A percentile compares a stretch with the other conserved stretches of the same genome.
Evolutionary conservation across 1,140 invertebrate genomes (phyloP).

Genomic region (Apis mellifera): DNA sequence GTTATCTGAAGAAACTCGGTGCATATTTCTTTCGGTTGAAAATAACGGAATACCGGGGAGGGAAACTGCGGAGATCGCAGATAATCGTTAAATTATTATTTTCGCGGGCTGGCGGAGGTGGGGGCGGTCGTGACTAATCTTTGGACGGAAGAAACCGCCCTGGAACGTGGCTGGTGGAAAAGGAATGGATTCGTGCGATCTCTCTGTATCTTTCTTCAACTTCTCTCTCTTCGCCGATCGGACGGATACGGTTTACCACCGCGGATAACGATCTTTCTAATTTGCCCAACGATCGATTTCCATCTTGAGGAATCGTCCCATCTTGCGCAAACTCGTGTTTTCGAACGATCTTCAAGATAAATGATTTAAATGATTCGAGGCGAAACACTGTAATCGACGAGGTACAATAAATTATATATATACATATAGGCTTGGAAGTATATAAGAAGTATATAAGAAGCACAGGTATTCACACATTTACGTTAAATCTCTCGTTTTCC

Average conservation of each 20-base stretch:
- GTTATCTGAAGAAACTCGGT: slow-evolving; percentile 33
- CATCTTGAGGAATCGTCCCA: too few species aligned
- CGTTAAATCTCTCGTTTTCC: too few species aligned
- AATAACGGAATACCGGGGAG: slow-evolving; percentile 55
- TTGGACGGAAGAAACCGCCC: slow-evolving; percentile 40
- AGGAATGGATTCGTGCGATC: slow-evolving; percentile 7
- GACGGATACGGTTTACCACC: not conserved
- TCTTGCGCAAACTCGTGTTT: too few species aligned
- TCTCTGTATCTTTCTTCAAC: not conserved
- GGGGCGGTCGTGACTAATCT: slow-evolving; percentile 60
- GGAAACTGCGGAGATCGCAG: slow-evolving; percentile 54
- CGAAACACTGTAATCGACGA: too few species aligned
- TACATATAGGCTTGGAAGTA: too few species aligned
- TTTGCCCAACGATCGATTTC: slow-evolving; percentile 7
- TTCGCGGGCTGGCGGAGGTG: slow-evolving; percentile 51
- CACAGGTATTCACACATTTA: too few species aligned
- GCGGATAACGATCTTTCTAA: slow-evolving; percentile 29
- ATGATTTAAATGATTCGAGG: too few species aligned
- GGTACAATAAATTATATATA: too few species aligned
- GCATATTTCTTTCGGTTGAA: slow-evolving; percentile 47
- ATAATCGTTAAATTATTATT: slow-evolving; percentile 75
- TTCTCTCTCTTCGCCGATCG: not conserved
- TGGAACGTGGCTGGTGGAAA: slow-evolving; percentile 6
- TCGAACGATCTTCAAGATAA: not conserved
- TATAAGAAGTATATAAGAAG: too few species aligned